A percentile compares a stretch with the other conserved stretches of the same genome.
phyloP scores from a whole-genome alignment of 2,113 vertebrate genomes.

The Trichomycterus rosablanca region DNA sequence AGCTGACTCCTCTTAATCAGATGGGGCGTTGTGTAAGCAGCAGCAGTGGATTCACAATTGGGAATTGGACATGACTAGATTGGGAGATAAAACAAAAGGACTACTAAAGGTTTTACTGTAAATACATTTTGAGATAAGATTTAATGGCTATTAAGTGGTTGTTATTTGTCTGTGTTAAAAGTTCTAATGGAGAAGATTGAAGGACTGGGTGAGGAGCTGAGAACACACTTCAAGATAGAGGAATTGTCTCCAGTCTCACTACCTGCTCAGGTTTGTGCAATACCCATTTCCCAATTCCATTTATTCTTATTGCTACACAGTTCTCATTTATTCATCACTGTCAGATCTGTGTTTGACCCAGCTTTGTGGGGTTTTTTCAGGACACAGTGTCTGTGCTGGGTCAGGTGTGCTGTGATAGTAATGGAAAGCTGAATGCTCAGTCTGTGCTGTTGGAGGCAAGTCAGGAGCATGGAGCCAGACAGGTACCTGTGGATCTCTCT shows the following conservation, averaged over 20 bases:
- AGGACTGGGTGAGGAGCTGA: conserved; percentile 74
- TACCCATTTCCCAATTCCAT: neutral
- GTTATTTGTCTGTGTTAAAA: conserved; percentile 38
- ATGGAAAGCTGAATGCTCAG: conserved; percentile 81
- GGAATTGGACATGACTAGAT: too few species aligned
- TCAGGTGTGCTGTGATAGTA: conserved; percentile 81
- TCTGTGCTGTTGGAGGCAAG: conserved; percentile 81
- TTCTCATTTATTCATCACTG: neutral
- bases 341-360: neutral
- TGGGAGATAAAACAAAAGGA: too few species aligned
- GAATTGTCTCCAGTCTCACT: conserved; percentile 70
- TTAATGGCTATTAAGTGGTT: too few species aligned
- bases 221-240: conserved; percentile 74
- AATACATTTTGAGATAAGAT: too few species aligned
- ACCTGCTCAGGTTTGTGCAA: conserved; percentile 73
- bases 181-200: conserved; percentile 78
- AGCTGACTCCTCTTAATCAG: too few species aligned
- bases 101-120: too few species aligned
- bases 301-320: too few species aligned
- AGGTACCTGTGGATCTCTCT: conserved; percentile 68
- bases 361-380: conserved; percentile 55
- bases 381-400: conserved; percentile 76
- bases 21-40: too few species aligned
- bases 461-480: conserved; percentile 68
- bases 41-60: too few species aligned